Percentiles rank a stretch among this genome's conserved stretches.
These are phyloP conservation scores for Nasonia vitripennis DNA, from an alignment of 1,140 invertebrate species.

Conservation along the genomic window DNA sequence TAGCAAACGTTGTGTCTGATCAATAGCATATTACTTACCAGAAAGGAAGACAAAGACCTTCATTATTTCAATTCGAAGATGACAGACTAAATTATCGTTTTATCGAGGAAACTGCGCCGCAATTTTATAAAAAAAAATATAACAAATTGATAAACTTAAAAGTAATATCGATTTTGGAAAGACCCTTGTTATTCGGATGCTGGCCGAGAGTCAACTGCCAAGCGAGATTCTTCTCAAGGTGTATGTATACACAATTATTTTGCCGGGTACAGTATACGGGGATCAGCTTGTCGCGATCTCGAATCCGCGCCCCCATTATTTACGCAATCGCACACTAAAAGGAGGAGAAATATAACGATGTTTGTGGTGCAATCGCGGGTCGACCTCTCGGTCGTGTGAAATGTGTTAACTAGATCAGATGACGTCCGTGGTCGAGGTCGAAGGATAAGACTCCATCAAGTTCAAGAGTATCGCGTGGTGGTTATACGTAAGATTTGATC, in stretches of 20 bases:
- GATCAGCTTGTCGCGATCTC: neutral
- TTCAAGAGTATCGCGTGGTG: too few species aligned
- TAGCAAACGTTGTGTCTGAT: too few species aligned
- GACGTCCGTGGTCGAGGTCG: too few species aligned
- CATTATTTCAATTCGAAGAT: too few species aligned
- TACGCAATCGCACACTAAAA: neutral
- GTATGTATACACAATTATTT: neutral
- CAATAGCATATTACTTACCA: neutral
- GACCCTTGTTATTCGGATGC: neutral
- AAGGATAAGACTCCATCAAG: too few species aligned
- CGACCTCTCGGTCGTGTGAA: too few species aligned
- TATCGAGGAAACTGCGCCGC: too few species aligned
- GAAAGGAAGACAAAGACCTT: neutral
- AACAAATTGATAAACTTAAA: too few species aligned
- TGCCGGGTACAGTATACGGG: neutral
- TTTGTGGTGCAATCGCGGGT: neutral
- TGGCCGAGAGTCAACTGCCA: neutral
- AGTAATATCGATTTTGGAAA: neutral
- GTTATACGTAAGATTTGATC: too few species aligned
- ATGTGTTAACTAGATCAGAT: too few species aligned
- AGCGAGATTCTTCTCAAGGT: neutral
- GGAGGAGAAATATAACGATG: neutral
- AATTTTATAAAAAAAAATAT: too few species aligned
- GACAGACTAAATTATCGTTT: too few species aligned
- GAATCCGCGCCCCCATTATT: constrained; percentile 2